phyloP scores from a whole-genome alignment of 2,888 invertebrate genomes.

The Dicranocentrus wangi region DNA sequence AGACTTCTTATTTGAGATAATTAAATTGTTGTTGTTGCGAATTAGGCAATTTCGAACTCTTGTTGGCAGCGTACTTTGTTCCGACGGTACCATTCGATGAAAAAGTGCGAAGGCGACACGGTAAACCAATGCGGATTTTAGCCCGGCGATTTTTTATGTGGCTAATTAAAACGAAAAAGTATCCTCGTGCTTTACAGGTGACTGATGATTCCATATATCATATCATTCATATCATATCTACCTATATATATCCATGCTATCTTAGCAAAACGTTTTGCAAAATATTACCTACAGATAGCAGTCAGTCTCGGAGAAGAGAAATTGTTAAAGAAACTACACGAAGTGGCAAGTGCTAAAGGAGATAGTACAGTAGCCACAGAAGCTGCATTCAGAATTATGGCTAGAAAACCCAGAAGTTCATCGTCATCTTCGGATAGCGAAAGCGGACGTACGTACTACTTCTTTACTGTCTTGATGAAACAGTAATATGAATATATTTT shows the following conservation, averaged over 20 bases:
- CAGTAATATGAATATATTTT: no score
- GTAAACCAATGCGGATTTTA: conserved; percentile 68
- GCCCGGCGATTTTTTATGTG: conserved; percentile 71
- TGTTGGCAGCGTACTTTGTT: conserved; percentile 70
- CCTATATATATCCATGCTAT: not conserved
- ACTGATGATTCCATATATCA: not conserved
- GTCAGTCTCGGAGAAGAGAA: conserved; percentile 69
- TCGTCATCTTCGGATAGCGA: conserved; percentile 64
- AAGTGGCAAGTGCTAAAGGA: conserved; percentile 61
- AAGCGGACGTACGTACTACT: conserved; percentile 40
- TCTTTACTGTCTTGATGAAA: no score
- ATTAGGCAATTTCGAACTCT: conserved; percentile 67
- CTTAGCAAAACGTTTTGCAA: not conserved
- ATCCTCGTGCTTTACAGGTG: conserved; percentile 69
- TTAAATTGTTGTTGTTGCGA: conserved; percentile 15
- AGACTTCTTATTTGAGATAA: not conserved
- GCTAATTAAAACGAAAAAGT: conserved; percentile 63
- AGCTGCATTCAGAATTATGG: conserved; percentile 57
- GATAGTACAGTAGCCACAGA: conserved; percentile 65
- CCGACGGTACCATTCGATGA: conserved; percentile 67
- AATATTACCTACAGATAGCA: conserved; percentile 61
- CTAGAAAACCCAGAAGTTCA: conserved; percentile 38
- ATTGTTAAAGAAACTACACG: conserved; percentile 65
- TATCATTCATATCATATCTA: not conserved
- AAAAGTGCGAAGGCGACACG: conserved; percentile 64